These are phyloP conservation scores for Falco berigora DNA, from an alignment of 2,797 vertebrate genomes.

Conservation along the genomic window DNA sequence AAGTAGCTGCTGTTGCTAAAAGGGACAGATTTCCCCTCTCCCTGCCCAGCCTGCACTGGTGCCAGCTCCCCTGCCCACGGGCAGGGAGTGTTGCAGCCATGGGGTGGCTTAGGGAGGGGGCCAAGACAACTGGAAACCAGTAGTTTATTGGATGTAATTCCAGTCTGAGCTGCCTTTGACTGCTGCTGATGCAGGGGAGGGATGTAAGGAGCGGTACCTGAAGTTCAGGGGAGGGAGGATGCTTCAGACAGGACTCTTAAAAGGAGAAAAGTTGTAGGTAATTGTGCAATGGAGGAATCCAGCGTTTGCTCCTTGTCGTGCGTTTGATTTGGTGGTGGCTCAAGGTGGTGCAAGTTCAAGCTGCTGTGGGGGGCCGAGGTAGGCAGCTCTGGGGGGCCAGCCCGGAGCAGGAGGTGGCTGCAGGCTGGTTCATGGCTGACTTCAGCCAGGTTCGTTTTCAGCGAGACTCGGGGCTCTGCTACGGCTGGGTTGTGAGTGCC, in stretches of 20 bases:
- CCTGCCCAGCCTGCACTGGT: background rate
- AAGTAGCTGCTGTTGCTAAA: background rate
- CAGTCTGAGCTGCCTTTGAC: background rate
- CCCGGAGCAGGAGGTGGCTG: background rate
- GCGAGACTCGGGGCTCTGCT: background rate
- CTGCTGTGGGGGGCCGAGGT: background rate
- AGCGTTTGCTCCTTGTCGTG: rapidly evolving
- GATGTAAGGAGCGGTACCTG: rapidly evolving
- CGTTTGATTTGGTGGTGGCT: background rate
- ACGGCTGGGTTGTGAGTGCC: background rate
- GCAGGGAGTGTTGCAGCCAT: rapidly evolving
- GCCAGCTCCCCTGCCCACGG: background rate
- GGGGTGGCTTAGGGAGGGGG: background rate
- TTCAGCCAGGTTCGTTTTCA: background rate
- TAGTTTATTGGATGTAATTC: rapidly evolving
- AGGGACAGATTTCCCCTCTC: background rate
- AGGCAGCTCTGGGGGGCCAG: background rate
- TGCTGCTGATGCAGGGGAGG: background rate
- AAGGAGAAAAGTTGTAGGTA: background rate
- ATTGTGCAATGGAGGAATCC: rapidly evolving
- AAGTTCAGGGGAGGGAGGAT: rapidly evolving
- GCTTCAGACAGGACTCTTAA: background rate
- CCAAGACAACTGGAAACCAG: background rate
- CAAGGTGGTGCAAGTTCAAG: background rate
- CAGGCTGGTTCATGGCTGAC: background rate